phyloP scores from a whole-genome alignment of 1,140 invertebrate species.

The Tyrophagus putrescentiae region DNA sequence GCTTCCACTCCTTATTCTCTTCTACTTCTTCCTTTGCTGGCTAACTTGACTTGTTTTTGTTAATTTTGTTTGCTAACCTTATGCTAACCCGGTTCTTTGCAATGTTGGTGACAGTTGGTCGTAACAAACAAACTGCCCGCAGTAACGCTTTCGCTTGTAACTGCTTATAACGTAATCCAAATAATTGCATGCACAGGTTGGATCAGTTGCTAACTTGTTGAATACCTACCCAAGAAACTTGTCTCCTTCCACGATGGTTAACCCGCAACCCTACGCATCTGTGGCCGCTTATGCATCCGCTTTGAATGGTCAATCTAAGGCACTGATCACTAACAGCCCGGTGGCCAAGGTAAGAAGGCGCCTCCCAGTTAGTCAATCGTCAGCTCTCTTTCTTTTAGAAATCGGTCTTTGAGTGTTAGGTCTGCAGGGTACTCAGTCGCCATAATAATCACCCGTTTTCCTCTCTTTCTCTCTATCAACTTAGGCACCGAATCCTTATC shows the following conservation, averaged over 20 bases:
- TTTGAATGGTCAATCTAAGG: slow-evolving; percentile 9
- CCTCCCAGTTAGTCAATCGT: not conserved
- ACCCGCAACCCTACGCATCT: not conserved
- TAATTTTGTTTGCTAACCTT: no score
- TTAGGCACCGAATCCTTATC: slow-evolving; percentile 65
- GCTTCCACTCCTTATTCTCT: no score
- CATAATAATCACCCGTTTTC: not conserved
- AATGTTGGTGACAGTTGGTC: no score
- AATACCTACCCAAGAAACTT: slow-evolving; percentile 11
- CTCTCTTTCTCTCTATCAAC: slow-evolving; percentile 12
- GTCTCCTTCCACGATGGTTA: slow-evolving; percentile 5
- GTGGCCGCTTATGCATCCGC: slow-evolving; percentile 7
- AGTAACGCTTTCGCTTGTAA: no score
- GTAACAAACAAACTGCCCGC: no score
- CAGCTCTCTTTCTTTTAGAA: not conserved
- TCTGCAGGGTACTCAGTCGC: not conserved
- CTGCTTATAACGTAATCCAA: not conserved
- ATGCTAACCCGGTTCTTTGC: no score
- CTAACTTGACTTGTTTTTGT: no score
- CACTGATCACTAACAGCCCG: not conserved
- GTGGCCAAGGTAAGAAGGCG: not conserved
- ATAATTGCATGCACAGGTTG: slow-evolving; percentile 14
- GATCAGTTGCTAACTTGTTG: slow-evolving; percentile 15
- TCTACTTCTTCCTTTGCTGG: no score
- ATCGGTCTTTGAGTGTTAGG: not conserved